These are phyloP conservation scores for Strix aluco DNA, from an alignment of 2,113 vertebrate genomes.

Conservation along the genomic window DNA sequence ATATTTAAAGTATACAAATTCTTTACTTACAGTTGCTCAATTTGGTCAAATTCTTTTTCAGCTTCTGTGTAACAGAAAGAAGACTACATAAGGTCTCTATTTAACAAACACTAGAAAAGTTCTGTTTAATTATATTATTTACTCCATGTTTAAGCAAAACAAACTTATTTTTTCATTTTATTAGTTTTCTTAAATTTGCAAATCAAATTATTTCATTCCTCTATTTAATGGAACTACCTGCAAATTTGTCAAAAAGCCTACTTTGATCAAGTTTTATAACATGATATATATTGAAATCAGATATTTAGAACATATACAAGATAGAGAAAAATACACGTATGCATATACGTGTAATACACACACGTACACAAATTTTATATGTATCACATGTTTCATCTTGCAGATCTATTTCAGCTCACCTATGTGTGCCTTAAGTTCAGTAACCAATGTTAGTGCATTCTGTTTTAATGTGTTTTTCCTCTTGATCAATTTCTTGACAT, in stretches of 20 bases:
- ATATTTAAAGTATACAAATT: background rate
- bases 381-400: background rate
- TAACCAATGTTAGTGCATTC: background rate
- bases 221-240: background rate
- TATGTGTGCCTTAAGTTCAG: background rate
- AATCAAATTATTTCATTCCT: background rate
- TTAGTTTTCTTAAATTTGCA: background rate
- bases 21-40: constrained; percentile 80
- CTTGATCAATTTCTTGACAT: background rate
- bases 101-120: background rate
- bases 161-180: background rate
- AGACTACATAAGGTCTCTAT: background rate
- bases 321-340: background rate
- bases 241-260: background rate
- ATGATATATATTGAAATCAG: no score
- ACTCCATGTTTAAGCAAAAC: background rate
- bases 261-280: background rate
- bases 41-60: constrained; percentile 72
- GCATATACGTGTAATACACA: background rate
- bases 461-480: background rate
- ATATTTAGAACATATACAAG: no score
- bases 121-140: background rate
- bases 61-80: constrained; percentile 66
- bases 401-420: background rate
- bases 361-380: background rate